Conservation (phyloP, 2,113 vertebrate species). For the Myxocyprinus asiaticus region DNA sequence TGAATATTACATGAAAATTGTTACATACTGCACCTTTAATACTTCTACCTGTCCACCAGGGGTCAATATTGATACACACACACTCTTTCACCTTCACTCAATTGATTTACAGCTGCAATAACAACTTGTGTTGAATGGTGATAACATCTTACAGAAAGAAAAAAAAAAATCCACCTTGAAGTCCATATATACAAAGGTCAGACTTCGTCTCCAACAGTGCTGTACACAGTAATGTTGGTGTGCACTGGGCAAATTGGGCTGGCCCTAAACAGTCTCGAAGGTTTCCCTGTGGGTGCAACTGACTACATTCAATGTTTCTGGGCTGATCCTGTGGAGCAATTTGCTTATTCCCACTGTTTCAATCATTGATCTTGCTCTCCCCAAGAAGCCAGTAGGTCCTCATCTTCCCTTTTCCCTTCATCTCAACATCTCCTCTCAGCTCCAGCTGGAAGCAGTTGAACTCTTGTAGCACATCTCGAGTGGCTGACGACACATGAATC, state of each 20-base stretch:
- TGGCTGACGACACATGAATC: conserved; percentile 87
- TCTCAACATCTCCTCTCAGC: conserved; percentile 84
- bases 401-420: conserved; percentile 92
- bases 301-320: background rate
- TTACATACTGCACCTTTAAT: background rate
- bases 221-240: background rate
- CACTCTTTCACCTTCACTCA: background rate
- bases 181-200: conserved; percentile 20
- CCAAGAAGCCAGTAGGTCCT: conserved; percentile 89
- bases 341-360: background rate
- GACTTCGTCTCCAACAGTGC: conserved; percentile 3
- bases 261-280: background rate
- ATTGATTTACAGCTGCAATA: background rate
- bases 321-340: background rate
- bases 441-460: conserved; percentile 87
- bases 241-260: background rate
- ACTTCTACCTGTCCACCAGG: conserved; percentile 4
- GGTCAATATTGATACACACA: background rate
- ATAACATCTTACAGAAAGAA: background rate
- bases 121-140: background rate
- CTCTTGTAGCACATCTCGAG: conserved; percentile 82
- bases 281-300: no score
- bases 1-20: no score
- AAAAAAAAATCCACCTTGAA: background rate
- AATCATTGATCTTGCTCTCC: conserved; percentile 63